Base-by-base conservation (phyloP, 2,888 invertebrate species). In the Pandemis cinnamomeana region DNA sequence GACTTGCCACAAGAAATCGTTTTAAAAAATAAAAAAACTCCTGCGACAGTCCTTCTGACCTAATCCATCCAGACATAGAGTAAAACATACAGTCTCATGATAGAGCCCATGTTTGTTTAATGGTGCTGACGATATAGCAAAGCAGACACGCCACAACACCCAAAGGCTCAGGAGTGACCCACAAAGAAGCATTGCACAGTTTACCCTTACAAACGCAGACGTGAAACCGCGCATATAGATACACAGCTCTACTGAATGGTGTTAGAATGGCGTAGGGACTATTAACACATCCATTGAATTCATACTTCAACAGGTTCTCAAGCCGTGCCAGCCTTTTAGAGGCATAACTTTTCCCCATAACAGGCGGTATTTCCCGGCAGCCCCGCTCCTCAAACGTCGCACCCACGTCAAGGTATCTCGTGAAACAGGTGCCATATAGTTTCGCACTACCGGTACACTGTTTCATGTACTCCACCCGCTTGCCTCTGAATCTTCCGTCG, bases 351-450 rank as follows among this genome's bases (percentile, higher is more conserved):
- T 8, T 41, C 0, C 89, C 87, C 55, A 0, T 3, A 0, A 27
- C 0, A 0, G 88, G 88, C 0, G 81, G 81, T 75, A 76, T 77
- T 0, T 78, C 75, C 42, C 89, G 81, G 55, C 89, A 89, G 0
- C 87, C 89, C 51, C 87, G 78, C 75, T 89, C 89, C 6, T 80
- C 78, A 66, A 87, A 89, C 0, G 67, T 3, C 0, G 42, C 13
- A 2, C 84, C 85, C 1, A 88, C 7, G 64, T 89, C 89, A 5
- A 86, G 36, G 76, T 74, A 86, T 55, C 89, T 80, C 53, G 79
- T 82, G 44, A 84, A 83, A 61, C 87, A 87, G 13, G 85, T 86
- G 10, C 74, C 80, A 8, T 76, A 69, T 20, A 75, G 77, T 0
- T 67, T 10, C 46, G 0, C 11, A 11, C 0, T 0, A 5, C 46